These are phyloP conservation scores for Eupithecia tripunctaria DNA, from an alignment of 2,888 invertebrate genomes.

Conservation along the genomic window DNA sequence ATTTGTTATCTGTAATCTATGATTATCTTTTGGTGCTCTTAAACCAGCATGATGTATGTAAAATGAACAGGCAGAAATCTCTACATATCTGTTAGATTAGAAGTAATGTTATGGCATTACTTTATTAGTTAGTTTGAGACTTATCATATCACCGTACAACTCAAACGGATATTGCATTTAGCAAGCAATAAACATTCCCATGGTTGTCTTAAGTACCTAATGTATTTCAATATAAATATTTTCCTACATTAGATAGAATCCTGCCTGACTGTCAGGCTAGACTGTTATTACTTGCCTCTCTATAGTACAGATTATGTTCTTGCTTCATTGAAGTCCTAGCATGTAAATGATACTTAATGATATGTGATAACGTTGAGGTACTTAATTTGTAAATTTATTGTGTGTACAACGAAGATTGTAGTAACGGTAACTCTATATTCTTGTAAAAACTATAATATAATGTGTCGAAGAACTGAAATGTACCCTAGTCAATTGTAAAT, in stretches of 20 bases:
- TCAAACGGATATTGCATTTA: conserved; percentile 27
- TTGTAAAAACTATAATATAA: conserved; percentile 64
- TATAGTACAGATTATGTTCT: conserved; percentile 69
- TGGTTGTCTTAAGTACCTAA: conserved; percentile 12
- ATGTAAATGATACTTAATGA: conserved; percentile 54
- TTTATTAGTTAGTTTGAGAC: conserved; percentile 16
- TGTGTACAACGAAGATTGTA: conserved; percentile 47
- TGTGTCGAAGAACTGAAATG: conserved; percentile 81
- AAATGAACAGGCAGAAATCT: conserved; percentile 24
- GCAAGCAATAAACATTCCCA: conserved; percentile 56
- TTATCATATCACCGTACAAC: conserved; percentile 5
- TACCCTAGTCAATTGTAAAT: conserved; percentile 85
- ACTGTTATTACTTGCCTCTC: conserved; percentile 44
- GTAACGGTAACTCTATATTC: conserved; percentile 58
- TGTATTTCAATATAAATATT: conserved; percentile 40
- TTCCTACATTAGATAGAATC: conserved; percentile 21
- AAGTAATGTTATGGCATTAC: conserved; percentile 25
- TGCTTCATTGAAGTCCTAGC: conserved; percentile 62
- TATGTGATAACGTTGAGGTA: conserved; percentile 82
- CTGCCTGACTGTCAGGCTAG: neutral
- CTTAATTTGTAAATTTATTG: conserved; percentile 61
- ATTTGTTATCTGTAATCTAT: conserved; percentile 27
- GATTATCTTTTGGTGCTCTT: conserved; percentile 41
- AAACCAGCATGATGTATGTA: conserved; percentile 22
- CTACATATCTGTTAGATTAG: conserved; percentile 33